These are phyloP conservation scores for Caenorhabditis imperialis DNA, from an alignment of 2,888 invertebrate genomes.

Conservation along the genomic window DNA sequence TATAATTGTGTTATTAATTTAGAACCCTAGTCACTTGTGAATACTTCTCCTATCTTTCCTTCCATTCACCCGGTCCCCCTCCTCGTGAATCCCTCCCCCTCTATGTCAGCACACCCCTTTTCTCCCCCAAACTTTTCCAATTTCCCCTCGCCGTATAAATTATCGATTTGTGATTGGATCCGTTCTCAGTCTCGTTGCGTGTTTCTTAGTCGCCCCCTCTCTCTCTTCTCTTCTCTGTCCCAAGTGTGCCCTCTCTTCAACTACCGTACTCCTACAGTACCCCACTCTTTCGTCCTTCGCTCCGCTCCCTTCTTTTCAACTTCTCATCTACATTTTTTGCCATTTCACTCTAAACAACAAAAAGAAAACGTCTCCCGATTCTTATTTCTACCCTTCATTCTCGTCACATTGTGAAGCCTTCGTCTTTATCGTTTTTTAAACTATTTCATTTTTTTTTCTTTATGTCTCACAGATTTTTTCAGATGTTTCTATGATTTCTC, in stretches of 20 bases:
- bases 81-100: constrained; percentile 4
- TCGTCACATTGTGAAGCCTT: constrained; percentile 21
- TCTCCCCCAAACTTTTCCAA: background rate
- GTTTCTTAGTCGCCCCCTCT: constrained; percentile 31
- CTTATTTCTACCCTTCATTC: background rate
- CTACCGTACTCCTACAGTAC: too few species aligned
- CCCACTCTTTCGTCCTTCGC: background rate
- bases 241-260: too few species aligned
- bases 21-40: constrained; percentile 6
- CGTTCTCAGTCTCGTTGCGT: constrained; percentile 54
- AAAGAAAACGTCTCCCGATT: too few species aligned
- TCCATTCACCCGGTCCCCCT: constrained; percentile 9
- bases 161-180: constrained; percentile 55
- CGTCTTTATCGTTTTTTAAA: constrained; percentile 3
- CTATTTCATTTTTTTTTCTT: constrained; percentile 18
- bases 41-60: constrained; percentile 7
- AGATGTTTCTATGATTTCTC: background rate
- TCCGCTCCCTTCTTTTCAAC: background rate
- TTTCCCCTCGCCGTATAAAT: constrained; percentile 31
- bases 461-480: constrained; percentile 2
- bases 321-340: background rate
- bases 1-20: constrained; percentile 8
- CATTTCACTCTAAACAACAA: constrained; percentile 23
- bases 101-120: constrained; percentile 1
- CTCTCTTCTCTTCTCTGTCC: constrained; percentile 6